Evolutionary conservation across 2,113 vertebrate species (phyloP).

Genomic region (Helogale parvula): DNA sequence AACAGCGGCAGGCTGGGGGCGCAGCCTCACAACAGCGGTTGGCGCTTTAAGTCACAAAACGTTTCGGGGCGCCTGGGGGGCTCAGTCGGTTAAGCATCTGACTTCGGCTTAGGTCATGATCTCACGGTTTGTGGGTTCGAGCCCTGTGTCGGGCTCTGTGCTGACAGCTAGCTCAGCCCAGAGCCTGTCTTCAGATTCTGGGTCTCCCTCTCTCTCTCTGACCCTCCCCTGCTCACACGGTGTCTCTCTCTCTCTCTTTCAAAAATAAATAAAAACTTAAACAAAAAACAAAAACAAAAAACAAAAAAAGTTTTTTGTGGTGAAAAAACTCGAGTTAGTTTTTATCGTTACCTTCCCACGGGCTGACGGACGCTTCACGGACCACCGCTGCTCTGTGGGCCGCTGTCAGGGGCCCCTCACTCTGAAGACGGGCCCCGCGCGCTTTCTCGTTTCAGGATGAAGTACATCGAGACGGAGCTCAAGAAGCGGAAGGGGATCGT

Average conservation of each 20-base stretch:
- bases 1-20: not conserved
- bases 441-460: slow-evolving; percentile 91
- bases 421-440: not conserved
- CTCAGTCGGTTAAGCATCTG: too few relatives aligned
- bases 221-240: too few relatives aligned
- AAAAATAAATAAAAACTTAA: too few relatives aligned
- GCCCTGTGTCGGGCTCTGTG: too few relatives aligned
- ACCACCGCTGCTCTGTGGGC: not conserved
- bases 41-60: not conserved
- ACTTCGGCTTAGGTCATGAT: too few relatives aligned
- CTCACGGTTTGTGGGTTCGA: too few relatives aligned
- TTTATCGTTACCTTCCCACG: not conserved
- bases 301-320: not conserved
- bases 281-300: too few relatives aligned
- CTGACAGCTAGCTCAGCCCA: too few relatives aligned
- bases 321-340: not conserved
- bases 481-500: slow-evolving; percentile 97
- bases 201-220: too few relatives aligned
- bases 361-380: not conserved
- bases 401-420: not conserved
- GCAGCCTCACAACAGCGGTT: not conserved
- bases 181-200: too few relatives aligned
- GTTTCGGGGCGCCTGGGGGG: not conserved
- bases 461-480: slow-evolving; percentile 99
- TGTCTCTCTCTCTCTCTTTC: too few relatives aligned